phyloP scores from a whole-genome alignment of 2,113 vertebrate genomes.

The Poeciliopsis prolifica region DNA sequence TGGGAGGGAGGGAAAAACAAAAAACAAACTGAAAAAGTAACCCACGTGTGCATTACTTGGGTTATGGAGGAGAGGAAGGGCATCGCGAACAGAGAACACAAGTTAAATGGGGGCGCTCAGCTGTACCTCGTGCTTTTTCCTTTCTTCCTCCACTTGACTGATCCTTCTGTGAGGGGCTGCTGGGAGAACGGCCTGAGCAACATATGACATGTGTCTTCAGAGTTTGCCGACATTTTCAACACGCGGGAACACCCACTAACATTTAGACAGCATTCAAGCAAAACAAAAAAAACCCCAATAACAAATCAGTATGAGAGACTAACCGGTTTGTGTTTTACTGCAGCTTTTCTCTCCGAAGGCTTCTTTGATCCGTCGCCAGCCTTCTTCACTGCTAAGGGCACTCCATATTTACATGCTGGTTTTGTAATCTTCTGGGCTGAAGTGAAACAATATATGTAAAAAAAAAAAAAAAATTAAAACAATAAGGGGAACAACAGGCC shows the following conservation, averaged over 20 bases:
- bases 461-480: no score
- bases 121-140: slow-evolving; percentile 90
- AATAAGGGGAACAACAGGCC: background rate
- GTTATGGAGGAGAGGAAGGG: slow-evolving; percentile 1
- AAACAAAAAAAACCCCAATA: background rate
- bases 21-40: slow-evolving; percentile 8
- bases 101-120: slow-evolving; percentile 58
- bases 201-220: slow-evolving; percentile 86
- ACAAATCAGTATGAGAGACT: slow-evolving; percentile 27
- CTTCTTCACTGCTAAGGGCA: slow-evolving; percentile 90
- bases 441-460: slow-evolving; percentile 55
- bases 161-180: slow-evolving; percentile 84
- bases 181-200: slow-evolving; percentile 85
- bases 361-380: slow-evolving; percentile 82
- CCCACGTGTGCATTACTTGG: slow-evolving; percentile 16
- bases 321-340: slow-evolving; percentile 86
- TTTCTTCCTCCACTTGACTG: slow-evolving; percentile 87
- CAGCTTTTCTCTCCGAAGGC: slow-evolving; percentile 82
- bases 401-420: slow-evolving; percentile 96
- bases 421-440: slow-evolving; percentile 93
- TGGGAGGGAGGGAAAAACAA: background rate
- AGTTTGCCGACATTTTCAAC: slow-evolving; percentile 42
- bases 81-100: slow-evolving; percentile 1
- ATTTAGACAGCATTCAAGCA: slow-evolving; percentile 12
- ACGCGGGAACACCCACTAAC: slow-evolving; percentile 31